Percentiles rank a stretch among this genome's conserved stretches.
Evolutionary conservation across 37 sponge, comb jelly and placozoan genomes (phyloP).

Genomic region (Ianthella basta): DNA sequence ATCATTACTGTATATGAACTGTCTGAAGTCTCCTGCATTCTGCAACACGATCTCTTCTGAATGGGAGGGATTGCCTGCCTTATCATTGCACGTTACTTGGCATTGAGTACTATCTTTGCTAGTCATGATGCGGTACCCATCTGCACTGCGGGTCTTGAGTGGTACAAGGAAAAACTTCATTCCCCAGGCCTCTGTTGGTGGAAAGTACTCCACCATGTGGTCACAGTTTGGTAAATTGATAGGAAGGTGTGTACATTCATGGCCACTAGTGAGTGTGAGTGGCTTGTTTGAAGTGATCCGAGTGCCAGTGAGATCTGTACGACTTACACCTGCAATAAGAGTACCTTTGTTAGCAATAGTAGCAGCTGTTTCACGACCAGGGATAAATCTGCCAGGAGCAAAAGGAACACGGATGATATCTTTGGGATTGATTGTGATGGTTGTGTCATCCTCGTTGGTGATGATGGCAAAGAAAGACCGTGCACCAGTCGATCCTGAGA

Average conservation of each 20-base stretch:
- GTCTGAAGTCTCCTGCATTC: not conserved
- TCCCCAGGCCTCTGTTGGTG: constrained; percentile 15
- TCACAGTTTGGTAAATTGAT: constrained; percentile 35
- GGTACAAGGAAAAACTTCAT: constrained; percentile 4
- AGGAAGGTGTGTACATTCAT: constrained; percentile 51
- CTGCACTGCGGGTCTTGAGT: not conserved
- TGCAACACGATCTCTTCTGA: not conserved
- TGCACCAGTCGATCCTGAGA: not conserved
- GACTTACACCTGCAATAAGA: not conserved
- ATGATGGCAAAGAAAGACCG: constrained; percentile 24
- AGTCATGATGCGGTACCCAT: constrained; percentile 5
- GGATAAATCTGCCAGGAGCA: not conserved
- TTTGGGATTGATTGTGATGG: constrained; percentile 6
- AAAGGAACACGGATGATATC: too few relatives aligned
- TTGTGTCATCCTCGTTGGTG: constrained; percentile 32
- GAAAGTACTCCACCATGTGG: constrained; percentile 39
- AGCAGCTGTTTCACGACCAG: not conserved
- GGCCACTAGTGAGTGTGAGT: constrained; percentile 46
- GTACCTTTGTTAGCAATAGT: not conserved
- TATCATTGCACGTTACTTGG: not conserved
- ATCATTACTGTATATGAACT: not conserved
- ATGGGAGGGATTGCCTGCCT: not conserved
- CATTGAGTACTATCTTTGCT: not conserved
- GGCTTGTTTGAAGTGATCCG: constrained; percentile 21
- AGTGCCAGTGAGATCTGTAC: constrained; percentile 22